phyloP scores from a whole-genome alignment of 1,140 invertebrate species.

The Musca domestica region DNA sequence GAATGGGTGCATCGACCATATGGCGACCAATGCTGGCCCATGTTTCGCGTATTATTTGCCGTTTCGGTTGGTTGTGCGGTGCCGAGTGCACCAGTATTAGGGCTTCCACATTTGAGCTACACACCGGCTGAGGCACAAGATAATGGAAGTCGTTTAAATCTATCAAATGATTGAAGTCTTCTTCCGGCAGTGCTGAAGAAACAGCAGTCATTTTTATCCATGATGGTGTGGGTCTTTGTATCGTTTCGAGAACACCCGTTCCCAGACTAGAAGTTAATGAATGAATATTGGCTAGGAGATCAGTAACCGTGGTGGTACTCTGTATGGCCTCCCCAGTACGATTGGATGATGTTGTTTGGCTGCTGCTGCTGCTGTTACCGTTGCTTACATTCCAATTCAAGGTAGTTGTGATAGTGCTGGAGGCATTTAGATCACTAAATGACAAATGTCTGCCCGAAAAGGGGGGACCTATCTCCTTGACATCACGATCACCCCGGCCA shows the following conservation, averaged over 20 bases:
- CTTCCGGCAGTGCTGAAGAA: slow-evolving; percentile 19
- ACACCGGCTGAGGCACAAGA: slow-evolving; percentile 58
- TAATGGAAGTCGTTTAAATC: slow-evolving; percentile 62
- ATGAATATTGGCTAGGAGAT: neutral
- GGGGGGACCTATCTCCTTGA: too few species aligned
- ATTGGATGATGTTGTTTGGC: neutral
- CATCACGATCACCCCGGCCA: too few species aligned
- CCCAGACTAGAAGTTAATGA: slow-evolving; percentile 22
- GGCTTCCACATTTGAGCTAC: slow-evolving; percentile 52
- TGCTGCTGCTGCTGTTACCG: neutral
- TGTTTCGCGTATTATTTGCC: slow-evolving; percentile 64
- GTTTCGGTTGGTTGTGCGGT: slow-evolving; percentile 62
- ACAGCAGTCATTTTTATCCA: slow-evolving; percentile 28
- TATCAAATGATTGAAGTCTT: slow-evolving; percentile 57
- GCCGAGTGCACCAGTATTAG: slow-evolving; percentile 70
- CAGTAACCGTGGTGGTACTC: slow-evolving; percentile 3
- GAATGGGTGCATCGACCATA: slow-evolving; percentile 45
- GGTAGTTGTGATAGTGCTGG: too few species aligned
- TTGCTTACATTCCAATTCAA: neutral
- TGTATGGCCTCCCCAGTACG: neutral
- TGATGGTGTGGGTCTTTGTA: slow-evolving; percentile 20
- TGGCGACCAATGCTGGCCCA: slow-evolving; percentile 59
- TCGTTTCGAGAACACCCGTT: neutral
- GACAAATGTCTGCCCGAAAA: too few species aligned
- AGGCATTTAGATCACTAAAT: too few species aligned